Base-by-base conservation (phyloP, 1,140 invertebrate genomes). In the Pogonomyrmex barbatus region DNA sequence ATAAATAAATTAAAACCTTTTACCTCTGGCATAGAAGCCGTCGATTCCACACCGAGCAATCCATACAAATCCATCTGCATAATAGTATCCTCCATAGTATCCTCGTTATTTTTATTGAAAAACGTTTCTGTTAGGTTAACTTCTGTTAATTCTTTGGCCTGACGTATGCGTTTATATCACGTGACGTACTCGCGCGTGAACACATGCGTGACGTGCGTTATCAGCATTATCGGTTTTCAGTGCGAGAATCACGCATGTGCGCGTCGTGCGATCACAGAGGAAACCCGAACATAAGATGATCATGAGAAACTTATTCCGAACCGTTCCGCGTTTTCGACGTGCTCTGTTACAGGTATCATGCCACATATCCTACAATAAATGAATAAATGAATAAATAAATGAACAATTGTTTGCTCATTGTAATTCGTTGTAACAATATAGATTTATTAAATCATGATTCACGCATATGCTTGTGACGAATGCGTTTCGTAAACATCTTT, bases 1-100 rank as follows among this genome's bases (percentile, higher is more conserved):
- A 8, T 17, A 70, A 33, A 33, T 0, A 56, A 56, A 42, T 5
- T 36, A 12, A 62, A 67, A 17, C 9, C 39, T n/a, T 10, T 78
- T 73, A 73, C 79, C 68, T 71, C 65, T 62, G 54, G 4, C 42
- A 83, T 65, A 17, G 77, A 79, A 42, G 62, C 62, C 4, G 65
- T 83, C 0, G 50, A 5, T 30, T 62, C 68, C 45, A 45, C 56
- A 30, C 79, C 79, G 24, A 83, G 56, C 5, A 70, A 14, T 50
- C 30, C 47, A 24, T 83, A 83, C 4, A 83, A 24, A 82, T 82
- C 54, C 30, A 60, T 47, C 47, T 56, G 33, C 8, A 54, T 70
- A 30, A 58, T 56, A 45, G 39, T 4, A 47, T 82, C 67, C 67
- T 82, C 67, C 67, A 82, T 70, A n/a, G n/a, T n/a, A n/a, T n/a